These are phyloP conservation scores for Selene dorsalis DNA, from an alignment of 2,797 vertebrate genomes.

Conservation along the genomic window DNA sequence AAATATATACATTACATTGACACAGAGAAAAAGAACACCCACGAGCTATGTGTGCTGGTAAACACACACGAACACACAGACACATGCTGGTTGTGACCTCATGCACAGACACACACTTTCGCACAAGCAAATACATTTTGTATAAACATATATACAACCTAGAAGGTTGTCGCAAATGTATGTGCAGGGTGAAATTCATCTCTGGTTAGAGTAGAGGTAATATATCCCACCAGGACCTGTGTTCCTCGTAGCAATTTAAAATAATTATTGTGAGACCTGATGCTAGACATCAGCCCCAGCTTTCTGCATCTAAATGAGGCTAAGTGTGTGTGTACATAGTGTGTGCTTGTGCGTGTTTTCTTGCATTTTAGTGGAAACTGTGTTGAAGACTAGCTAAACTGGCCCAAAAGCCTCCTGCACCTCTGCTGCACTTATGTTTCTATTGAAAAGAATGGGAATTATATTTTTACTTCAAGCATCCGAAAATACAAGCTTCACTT, in stretches of 20 bases:
- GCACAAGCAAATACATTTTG: neutral
- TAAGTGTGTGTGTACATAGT: constrained; percentile 34
- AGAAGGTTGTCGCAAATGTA: constrained; percentile 78
- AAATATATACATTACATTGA: constrained; percentile 66
- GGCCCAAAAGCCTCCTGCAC: constrained; percentile 25
- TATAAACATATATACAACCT: constrained; percentile 41
- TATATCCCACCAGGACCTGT: constrained; percentile 95
- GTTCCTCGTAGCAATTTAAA: constrained; percentile 97
- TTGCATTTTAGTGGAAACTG: constrained; percentile 46
- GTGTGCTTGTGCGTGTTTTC: constrained; percentile 35
- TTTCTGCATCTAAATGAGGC: constrained; percentile 92
- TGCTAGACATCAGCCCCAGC: constrained; percentile 92
- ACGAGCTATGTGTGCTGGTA: constrained; percentile 17
- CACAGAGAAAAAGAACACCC: constrained; percentile 38
- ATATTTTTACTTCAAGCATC: constrained; percentile 12
- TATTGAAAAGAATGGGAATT: constrained; percentile 13
- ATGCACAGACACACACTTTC: neutral
- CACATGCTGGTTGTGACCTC: neutral
- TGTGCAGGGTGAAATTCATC: constrained; percentile 92
- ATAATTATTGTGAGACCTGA: constrained; percentile 98
- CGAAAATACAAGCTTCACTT: constrained; percentile 11
- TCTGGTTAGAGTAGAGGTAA: constrained; percentile 93
- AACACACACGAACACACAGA: constrained; percentile 13
- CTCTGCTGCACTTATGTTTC: constrained; percentile 31
- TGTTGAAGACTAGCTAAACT: constrained; percentile 45